Percentiles rank a stretch among this genome's conserved stretches.
These are phyloP conservation scores for Sarcophaga carnaria DNA, from an alignment of 2,888 invertebrate genomes.

Conservation along the genomic window DNA sequence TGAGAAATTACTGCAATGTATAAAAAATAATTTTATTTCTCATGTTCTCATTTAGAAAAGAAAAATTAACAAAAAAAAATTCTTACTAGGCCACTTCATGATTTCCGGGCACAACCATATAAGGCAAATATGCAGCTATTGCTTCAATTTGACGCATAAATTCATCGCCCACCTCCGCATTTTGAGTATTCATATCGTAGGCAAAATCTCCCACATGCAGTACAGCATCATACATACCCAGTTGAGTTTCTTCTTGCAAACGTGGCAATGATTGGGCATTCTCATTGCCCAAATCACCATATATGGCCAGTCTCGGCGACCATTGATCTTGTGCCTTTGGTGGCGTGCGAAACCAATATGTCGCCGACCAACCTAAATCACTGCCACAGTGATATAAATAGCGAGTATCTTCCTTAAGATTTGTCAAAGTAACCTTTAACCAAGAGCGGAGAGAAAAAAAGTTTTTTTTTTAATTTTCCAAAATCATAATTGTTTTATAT, in stretches of 20 bases:
- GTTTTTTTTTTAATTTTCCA: background rate
- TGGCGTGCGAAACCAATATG: constrained; percentile 89
- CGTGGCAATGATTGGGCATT: constrained; percentile 93
- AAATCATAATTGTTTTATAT: background rate
- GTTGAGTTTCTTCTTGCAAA: constrained; percentile 92
- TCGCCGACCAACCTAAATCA: constrained; percentile 89
- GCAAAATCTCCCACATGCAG: constrained; percentile 98
- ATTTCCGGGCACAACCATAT: constrained; percentile 96
- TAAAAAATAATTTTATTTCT: constrained; percentile 56
- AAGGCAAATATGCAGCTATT: constrained; percentile 94
- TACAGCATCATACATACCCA: constrained; percentile 91
- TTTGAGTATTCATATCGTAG: constrained; percentile 93
- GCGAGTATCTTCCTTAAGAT: constrained; percentile 85
- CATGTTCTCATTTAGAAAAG: background rate
- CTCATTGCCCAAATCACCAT: constrained; percentile 96
- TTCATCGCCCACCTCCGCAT: constrained; percentile 92
- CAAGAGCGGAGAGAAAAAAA: background rate
- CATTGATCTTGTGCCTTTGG: constrained; percentile 86
- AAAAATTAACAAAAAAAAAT: background rate
- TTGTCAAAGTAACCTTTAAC: constrained; percentile 82
- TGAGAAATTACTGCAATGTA: constrained; percentile 91
- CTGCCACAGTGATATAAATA: constrained; percentile 94
- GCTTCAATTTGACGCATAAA: constrained; percentile 96
- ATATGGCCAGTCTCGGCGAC: constrained; percentile 92
- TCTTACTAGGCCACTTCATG: constrained; percentile 92